phyloP scores from a whole-genome alignment of 2,797 vertebrate genomes.

The Melanotaenia maccullochi region DNA sequence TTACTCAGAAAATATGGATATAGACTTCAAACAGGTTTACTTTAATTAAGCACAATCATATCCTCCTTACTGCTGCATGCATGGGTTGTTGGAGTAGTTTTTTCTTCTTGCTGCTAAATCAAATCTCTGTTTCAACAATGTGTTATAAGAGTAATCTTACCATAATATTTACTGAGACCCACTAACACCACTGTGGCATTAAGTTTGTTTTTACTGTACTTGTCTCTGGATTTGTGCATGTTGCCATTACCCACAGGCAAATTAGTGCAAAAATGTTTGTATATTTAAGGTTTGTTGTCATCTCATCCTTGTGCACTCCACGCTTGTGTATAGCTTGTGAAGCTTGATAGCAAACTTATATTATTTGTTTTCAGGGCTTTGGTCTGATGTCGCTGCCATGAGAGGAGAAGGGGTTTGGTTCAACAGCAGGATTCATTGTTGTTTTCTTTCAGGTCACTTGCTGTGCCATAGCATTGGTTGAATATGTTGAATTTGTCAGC shows the following conservation, averaged over 20 bases:
- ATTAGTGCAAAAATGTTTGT: conserved; percentile 49
- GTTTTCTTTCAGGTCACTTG: conserved; percentile 16
- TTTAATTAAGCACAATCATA: conserved; percentile 1
- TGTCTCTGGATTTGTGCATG: conserved; percentile 39
- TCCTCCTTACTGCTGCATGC: conserved; percentile 2
- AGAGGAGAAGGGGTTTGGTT: conserved; percentile 30
- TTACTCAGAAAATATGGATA: conserved; percentile 15
- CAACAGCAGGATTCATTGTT: conserved; percentile 20
- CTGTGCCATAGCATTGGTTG: neutral
- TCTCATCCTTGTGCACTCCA: conserved; percentile 13
- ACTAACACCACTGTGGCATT: conserved; percentile 46
- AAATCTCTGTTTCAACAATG: conserved; percentile 30
- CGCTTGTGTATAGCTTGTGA: neutral
- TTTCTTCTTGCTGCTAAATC: conserved; percentile 18
- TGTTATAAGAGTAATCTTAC: conserved; percentile 44
- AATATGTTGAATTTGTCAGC: conserved; percentile 11
- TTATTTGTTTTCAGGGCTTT: conserved; percentile 22
- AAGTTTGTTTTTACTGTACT: conserved; percentile 51
- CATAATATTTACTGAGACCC: conserved; percentile 44
- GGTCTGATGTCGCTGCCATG: conserved; percentile 14
- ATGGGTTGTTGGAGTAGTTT: conserved; percentile 8
- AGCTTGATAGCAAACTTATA: too few relatives aligned
- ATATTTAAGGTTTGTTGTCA: conserved; percentile 36
- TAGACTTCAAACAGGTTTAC: neutral
- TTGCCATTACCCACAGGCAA: conserved; percentile 44